Conservation (phyloP, 2,113 vertebrate genomes). For the Mugil cephalus region DNA sequence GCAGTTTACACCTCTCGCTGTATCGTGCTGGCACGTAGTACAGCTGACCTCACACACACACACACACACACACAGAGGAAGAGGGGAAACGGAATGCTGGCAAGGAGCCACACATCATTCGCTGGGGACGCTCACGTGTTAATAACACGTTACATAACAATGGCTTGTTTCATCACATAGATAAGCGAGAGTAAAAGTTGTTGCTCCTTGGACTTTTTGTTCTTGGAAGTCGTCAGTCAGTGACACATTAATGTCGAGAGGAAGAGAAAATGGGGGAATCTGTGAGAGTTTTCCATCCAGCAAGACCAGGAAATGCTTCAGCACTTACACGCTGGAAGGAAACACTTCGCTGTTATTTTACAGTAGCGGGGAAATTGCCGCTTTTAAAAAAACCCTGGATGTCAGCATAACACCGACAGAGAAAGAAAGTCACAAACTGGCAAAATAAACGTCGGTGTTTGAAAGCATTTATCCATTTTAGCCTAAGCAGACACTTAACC, state of each 20-base stretch:
- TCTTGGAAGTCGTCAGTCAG: constrained; percentile 21
- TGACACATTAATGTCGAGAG: background rate
- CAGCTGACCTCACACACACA: constrained; percentile 38
- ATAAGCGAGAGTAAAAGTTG: background rate
- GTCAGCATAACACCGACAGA: constrained; percentile 11
- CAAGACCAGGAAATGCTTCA: constrained; percentile 4
- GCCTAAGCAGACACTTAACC: background rate
- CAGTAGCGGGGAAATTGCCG: constrained; percentile 19
- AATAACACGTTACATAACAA: constrained; percentile 55
- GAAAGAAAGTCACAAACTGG: constrained; percentile 4
- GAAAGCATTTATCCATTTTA: background rate
- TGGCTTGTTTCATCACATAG: constrained; percentile 34
- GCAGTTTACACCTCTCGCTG: constrained; percentile 56
- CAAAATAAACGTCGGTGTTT: background rate
- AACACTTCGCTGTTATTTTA: constrained; percentile 33
- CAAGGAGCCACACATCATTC: constrained; percentile 48
- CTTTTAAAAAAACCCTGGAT: constrained; percentile 18
- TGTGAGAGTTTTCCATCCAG: constrained; percentile 14
- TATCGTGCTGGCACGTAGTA: constrained; percentile 38
- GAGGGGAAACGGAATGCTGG: constrained; percentile 47
- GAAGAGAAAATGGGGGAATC: constrained; percentile 4
- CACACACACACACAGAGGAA: constrained; percentile 36
- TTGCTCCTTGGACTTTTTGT: constrained; percentile 1
- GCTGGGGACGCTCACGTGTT: constrained; percentile 23
- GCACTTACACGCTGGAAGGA: constrained; percentile 34